phyloP scores from a whole-genome alignment of 2,797 vertebrate genomes.

The Ptychadena robeensis region DNA sequence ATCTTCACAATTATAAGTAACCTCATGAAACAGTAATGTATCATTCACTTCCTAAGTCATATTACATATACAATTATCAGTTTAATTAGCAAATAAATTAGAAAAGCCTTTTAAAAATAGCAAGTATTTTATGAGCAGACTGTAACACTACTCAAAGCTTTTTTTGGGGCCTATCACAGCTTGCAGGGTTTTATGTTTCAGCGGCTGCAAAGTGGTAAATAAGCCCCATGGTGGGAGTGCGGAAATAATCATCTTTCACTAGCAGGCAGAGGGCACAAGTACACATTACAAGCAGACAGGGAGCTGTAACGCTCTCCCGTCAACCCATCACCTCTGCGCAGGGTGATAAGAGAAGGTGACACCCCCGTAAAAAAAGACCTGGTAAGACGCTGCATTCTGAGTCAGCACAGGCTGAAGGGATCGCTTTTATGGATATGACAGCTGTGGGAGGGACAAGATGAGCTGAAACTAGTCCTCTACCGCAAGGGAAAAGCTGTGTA shows the following conservation, averaged over 20 bases:
- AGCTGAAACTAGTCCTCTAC: slow-evolving; percentile 43
- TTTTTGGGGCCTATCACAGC: neutral
- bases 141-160: neutral
- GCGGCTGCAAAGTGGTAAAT: neutral
- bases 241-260: neutral
- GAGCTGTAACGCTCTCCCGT: slow-evolving; percentile 6
- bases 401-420: slow-evolving; percentile 61
- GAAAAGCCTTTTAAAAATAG: neutral
- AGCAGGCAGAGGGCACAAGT: slow-evolving; percentile 52
- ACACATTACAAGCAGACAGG: neutral
- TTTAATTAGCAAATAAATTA: neutral
- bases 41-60: too few relatives aligned
- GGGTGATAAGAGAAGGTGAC: slow-evolving; percentile 54
- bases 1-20: too few relatives aligned
- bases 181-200: neutral
- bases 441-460: slow-evolving; percentile 40
- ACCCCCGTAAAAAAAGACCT: slow-evolving; percentile 52
- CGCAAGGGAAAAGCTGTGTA: slow-evolving; percentile 50
- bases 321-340: slow-evolving; percentile 42
- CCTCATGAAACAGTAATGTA: neutral
- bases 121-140: neutral
- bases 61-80: neutral
- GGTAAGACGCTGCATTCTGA: slow-evolving; percentile 58
- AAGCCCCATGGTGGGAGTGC: neutral
- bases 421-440: slow-evolving; percentile 57